These are phyloP conservation scores for Phrynocephalus forsythii DNA, from an alignment of 2,797 vertebrate species.

Conservation along the genomic window DNA sequence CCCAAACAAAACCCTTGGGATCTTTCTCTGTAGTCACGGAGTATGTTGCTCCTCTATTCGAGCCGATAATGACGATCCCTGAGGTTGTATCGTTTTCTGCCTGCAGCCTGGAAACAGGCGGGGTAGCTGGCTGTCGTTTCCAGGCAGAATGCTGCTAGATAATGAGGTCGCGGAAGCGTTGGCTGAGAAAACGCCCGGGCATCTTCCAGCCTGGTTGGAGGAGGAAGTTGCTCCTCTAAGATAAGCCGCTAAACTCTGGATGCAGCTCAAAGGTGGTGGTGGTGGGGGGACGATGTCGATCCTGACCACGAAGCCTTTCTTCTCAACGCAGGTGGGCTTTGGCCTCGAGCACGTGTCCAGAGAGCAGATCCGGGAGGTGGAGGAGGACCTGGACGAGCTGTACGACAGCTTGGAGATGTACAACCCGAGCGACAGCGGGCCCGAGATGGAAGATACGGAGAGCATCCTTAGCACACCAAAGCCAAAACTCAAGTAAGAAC, in stretches of 20 bases:
- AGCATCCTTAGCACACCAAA: constrained; percentile 94
- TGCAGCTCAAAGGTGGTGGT: too few species aligned
- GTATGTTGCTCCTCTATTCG: background rate
- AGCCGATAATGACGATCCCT: background rate
- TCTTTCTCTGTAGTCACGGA: background rate
- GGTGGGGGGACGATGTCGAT: too few species aligned
- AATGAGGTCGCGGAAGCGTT: background rate
- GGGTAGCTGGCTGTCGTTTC: background rate
- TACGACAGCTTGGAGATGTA: constrained; percentile 94
- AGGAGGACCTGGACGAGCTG: constrained; percentile 91
- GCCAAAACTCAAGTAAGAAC: constrained; percentile 84
- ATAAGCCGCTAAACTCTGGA: background rate
- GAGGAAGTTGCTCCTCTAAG: background rate
- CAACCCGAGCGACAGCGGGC: constrained; percentile 94
- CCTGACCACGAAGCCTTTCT: background rate
- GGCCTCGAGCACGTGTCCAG: constrained; percentile 91
- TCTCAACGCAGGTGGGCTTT: constrained; percentile 83
- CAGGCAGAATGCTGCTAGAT: background rate
- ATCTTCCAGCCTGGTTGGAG: background rate
- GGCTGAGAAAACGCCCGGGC: background rate
- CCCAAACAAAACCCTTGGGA: background rate
- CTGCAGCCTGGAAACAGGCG: background rate
- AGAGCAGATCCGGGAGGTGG: constrained; percentile 92
- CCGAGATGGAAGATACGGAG: constrained; percentile 92
- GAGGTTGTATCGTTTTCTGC: background rate